Evolutionary conservation across 2,888 invertebrate species (phyloP).

Genomic region (Chaetogeoica ovagalla): DNA sequence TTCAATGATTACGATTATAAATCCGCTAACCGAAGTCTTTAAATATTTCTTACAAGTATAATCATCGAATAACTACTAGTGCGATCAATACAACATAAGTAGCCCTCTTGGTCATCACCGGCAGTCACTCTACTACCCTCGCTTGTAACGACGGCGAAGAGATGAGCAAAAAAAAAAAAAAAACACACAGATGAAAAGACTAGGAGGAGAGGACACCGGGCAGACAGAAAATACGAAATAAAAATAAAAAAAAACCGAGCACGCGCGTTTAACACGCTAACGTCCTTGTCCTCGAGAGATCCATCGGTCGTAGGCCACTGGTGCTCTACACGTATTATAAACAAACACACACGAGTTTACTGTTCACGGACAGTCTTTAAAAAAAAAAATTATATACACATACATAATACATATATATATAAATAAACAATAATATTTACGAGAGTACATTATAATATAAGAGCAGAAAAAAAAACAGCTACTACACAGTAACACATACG

Average conservation of each 20-base stretch:
- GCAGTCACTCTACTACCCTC: neutral
- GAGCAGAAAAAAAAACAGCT: too few relatives aligned
- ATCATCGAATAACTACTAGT: too few relatives aligned
- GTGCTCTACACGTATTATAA: slow-evolving; percentile 36
- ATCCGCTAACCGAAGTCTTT: too few relatives aligned
- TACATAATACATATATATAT: neutral
- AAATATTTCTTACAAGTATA: too few relatives aligned
- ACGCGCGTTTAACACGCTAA: neutral
- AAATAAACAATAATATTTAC: slow-evolving; percentile 18
- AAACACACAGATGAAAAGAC: neutral
- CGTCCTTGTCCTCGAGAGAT: slow-evolving; percentile 39
- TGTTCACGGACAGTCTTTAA: slow-evolving; percentile 38
- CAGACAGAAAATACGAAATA: neutral
- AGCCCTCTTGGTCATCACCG: neutral
- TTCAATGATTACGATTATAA: too few relatives aligned
- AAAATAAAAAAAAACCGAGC: neutral
- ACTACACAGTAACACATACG: too few relatives aligned
- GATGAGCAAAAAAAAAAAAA: too few relatives aligned
- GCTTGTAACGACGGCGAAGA: too few relatives aligned
- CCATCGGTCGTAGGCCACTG: neutral
- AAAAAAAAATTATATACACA: slow-evolving; percentile 8
- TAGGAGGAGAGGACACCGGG: neutral
- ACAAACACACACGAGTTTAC: slow-evolving; percentile 10
- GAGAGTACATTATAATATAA: too few relatives aligned
- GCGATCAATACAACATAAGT: too few relatives aligned